Base-by-base conservation (phyloP, 2,888 invertebrate species). In the Pyrrhia umbra region DNA sequence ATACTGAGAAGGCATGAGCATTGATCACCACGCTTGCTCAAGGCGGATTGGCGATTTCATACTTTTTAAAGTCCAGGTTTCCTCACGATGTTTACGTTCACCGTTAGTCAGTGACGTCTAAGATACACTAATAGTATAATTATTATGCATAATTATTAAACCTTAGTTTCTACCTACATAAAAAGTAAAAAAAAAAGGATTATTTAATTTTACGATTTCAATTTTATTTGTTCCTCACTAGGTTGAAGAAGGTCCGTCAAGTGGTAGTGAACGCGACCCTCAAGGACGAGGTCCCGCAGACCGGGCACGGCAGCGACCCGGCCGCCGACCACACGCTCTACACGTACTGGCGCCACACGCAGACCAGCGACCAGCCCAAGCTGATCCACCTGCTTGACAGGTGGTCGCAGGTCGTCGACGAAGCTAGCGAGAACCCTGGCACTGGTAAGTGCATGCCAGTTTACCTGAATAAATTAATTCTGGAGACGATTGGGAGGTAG, bases 161-260 rank as follows among this genome's bases (percentile, higher is more conserved):
- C n/a, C n/a, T n/a, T n/a, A n/a, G n/a, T n/a, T n/a, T n/a, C n/a
- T n/a, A n/a, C n/a, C n/a, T n/a, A n/a, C n/a, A n/a, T 23, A 6
- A 23, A 23, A 23, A 23, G 13, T n/a, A 34, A 34, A 13, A 1
- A 4, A 2, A n/a, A 2, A 34, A 34, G 34, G 5, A 34, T n/a
- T 6, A 2, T 4, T 2, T 6, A 23, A 23, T 23, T 23, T 23
- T 23, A 5, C 6, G 23, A 23, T 23, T 16, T n/a, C 51, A 4
- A 45, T 18, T 42, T 23, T 42, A 9, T 21, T 18, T 59, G 10
- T 25, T 6, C 5, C 1, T 40, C 3, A 20, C 0, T 81, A 95
- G 95, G 65, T 88, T 98, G 20, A 95, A 94, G 45, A 96, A 97
- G 57, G 96, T 96, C 0, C 96, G 97, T 10, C 96, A 96, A 82